phyloP scores from a whole-genome alignment of 2,888 invertebrate genomes.

The Resseliella maxima region DNA sequence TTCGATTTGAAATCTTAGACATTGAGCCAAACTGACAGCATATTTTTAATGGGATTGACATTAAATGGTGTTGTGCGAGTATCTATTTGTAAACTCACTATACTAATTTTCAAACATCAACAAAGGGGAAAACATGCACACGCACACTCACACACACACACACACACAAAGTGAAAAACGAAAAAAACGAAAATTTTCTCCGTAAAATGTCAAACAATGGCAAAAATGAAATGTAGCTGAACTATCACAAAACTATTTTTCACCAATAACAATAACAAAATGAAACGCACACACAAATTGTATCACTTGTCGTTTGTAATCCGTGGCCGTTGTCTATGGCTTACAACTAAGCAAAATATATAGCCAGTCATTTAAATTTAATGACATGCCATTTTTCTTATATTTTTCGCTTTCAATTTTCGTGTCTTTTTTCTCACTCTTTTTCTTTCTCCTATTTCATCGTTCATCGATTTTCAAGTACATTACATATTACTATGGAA shows the following conservation, averaged over 20 bases:
- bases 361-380: constrained; percentile 15
- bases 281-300: not conserved
- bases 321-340: not conserved
- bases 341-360: not conserved
- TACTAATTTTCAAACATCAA: not conserved
- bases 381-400: constrained; percentile 24
- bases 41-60: not conserved
- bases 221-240: not conserved
- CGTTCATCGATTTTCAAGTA: constrained; percentile 1
- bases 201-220: not conserved
- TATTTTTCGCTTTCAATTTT: not conserved
- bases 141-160: not conserved
- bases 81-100: not conserved
- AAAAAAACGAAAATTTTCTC: not conserved
- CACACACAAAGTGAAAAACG: not conserved
- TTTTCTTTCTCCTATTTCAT: not conserved
- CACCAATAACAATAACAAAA: not conserved
- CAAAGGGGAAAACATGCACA: too few relatives aligned
- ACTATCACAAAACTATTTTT: constrained; percentile 26
- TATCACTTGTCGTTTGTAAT: not conserved
- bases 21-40: not conserved
- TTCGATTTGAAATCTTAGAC: not conserved
- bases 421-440: not conserved
- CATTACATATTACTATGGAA: not conserved
- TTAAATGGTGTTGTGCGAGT: not conserved